A percentile compares a stretch with the other conserved stretches of the same genome.
Evolutionary conservation across 1,140 invertebrate species (phyloP).

Genomic region (Pemphigus obesinymphae): DNA sequence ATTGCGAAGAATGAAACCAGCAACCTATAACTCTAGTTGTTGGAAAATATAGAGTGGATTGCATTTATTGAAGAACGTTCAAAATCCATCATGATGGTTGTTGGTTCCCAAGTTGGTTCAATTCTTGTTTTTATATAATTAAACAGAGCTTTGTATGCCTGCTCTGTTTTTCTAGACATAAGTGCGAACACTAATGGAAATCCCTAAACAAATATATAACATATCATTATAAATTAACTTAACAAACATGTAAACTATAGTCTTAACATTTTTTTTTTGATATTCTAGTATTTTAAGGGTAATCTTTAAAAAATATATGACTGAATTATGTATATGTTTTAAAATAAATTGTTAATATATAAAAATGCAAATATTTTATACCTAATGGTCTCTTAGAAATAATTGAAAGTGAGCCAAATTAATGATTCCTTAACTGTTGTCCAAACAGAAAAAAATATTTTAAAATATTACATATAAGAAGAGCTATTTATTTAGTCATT

Average conservation of each 20-base stretch:
- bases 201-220: not conserved
- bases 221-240: not conserved
- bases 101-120: not conserved
- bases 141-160: not conserved
- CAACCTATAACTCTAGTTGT: not conserved
- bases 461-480: too few relatives aligned
- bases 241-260: too few relatives aligned
- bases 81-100: not conserved
- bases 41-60: not conserved
- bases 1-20: not conserved
- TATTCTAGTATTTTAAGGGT: too few relatives aligned
- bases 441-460: not conserved
- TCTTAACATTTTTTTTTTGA: too few relatives aligned
- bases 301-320: not conserved
- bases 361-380: too few relatives aligned
- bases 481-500: too few relatives aligned
- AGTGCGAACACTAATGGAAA: not conserved
- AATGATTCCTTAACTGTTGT: too few relatives aligned
- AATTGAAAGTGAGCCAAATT: too few relatives aligned
- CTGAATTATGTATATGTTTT: too few relatives aligned
- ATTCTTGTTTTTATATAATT: not conserved
- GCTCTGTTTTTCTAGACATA: not conserved
- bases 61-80: not conserved
- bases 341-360: too few relatives aligned
- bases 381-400: too few relatives aligned